Evolutionary conservation across 2,888 invertebrate species (phyloP).

Genomic region (Ornithoptera priamus): DNA sequence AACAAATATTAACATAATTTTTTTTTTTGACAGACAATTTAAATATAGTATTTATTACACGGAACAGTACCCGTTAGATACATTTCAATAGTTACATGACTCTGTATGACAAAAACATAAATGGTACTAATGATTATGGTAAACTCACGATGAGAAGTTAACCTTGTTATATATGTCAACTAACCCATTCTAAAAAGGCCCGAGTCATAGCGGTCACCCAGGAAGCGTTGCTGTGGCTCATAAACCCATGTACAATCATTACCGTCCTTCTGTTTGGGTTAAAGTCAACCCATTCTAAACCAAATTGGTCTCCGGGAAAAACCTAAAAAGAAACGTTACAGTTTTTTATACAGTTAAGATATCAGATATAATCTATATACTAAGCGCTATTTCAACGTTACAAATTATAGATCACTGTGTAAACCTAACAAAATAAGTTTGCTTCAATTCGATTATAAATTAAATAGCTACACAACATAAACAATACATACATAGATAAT

Average conservation of each 20-base stretch:
- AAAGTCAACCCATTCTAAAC: constrained; percentile 80
- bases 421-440: background rate
- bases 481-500: background rate
- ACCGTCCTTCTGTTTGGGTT: constrained; percentile 74
- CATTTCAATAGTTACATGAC: background rate
- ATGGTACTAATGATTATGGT: background rate
- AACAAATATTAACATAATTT: too few species aligned
- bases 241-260: constrained; percentile 83
- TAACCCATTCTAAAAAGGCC: constrained; percentile 80
- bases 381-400: background rate
- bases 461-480: background rate
- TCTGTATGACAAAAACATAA: background rate
- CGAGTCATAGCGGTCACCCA: constrained; percentile 82
- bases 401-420: background rate
- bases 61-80: too few species aligned
- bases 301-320: constrained; percentile 69
- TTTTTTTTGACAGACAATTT: too few species aligned
- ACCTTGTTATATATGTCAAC: constrained; percentile 23
- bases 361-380: too few species aligned
- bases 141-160: background rate
- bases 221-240: constrained; percentile 78
- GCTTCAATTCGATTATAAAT: background rate
- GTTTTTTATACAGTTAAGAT: background rate
- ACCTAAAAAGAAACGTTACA: constrained; percentile 46
- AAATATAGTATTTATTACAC: too few species aligned